Evolutionary conservation across 2,888 invertebrate species (phyloP).

Genomic region (Cosmia pyralina): DNA sequence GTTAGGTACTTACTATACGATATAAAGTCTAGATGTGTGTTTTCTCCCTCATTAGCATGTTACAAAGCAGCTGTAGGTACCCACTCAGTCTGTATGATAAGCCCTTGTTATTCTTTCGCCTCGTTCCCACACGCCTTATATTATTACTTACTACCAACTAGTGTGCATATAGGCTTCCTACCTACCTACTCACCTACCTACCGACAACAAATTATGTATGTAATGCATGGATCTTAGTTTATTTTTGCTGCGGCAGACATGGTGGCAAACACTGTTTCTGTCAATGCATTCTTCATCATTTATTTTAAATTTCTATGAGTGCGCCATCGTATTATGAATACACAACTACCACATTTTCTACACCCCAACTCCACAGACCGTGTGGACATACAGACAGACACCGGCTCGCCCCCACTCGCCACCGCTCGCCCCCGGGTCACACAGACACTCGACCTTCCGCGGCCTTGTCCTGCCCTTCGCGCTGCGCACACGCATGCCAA

Average conservation of each 20-base stretch:
- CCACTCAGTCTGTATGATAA: background rate
- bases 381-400: slow-evolving; percentile 2
- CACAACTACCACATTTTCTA: background rate
- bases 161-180: too few relatives aligned
- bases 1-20: background rate
- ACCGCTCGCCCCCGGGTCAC: slow-evolving; percentile 11
- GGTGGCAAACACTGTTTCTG: too few relatives aligned
- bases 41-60: slow-evolving; percentile 14
- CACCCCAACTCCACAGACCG: background rate
- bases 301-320: background rate
- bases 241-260: background rate
- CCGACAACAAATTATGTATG: too few relatives aligned
- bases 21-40: background rate
- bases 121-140: too few relatives aligned
- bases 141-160: too few relatives aligned
- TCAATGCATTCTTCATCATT: background rate
- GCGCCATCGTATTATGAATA: background rate
- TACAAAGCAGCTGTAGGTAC: background rate
- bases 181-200: too few relatives aligned
- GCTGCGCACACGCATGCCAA: slow-evolving; percentile 17
- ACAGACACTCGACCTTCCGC: slow-evolving; percentile 40
- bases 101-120: slow-evolving; percentile 6
- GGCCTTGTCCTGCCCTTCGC: slow-evolving; percentile 55
- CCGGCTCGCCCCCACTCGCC: background rate
- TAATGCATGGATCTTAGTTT: too few relatives aligned